Base-by-base conservation (phyloP, 2,113 vertebrate genomes). In the Rynchops niger region DNA sequence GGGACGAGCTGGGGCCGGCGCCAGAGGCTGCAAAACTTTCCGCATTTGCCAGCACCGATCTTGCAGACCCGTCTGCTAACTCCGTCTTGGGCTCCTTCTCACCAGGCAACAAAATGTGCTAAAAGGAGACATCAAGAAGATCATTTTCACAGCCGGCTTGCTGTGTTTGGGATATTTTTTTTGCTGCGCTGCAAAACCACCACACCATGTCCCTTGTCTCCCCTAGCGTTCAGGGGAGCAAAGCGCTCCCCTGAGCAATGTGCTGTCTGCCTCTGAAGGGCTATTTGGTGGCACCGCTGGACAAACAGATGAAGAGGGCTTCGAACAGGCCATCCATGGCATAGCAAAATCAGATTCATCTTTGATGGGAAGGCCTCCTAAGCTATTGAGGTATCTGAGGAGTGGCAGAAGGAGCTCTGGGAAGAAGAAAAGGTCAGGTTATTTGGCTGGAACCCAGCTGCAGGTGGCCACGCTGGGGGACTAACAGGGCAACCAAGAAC, bases 21-120 rank as follows among this genome's bases (percentile, higher is more conserved):
- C 94, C 93, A 96, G 83, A 26, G 88, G 55, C 93, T 91, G 93
- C 83, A 94, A 62, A 91, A 74, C 43, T 96, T 95, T 96, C 93
- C 91, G 74, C 55, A 7, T 92, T 95, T 96, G 93, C 94, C 91
- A 96, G 93, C 82, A 42, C 77, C 0, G 0, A 88, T 93, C 69
- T 62, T 89, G 59, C 91, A 95, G 86, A 74, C 43, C 72, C 1
- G 7, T 91, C 95, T 96, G 95, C 81, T 95, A 79, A 78, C 80
- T 87, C 84, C 2, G 11, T 93, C 86, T 78, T 0, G 2, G 55
- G 59, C 89, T 95, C 65, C 55, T 77, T 81, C 83, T 95, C 9
- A 6, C 91, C 50, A 89, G 47, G 89, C 94, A 96, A 63, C 65
- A 47, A 84, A 93, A 91, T 56, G 38, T 76, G 56, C 69, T 89